These are phyloP conservation scores for Spodoptera frugiperda DNA, from an alignment of 1,140 invertebrate genomes.

Conservation along the genomic window DNA sequence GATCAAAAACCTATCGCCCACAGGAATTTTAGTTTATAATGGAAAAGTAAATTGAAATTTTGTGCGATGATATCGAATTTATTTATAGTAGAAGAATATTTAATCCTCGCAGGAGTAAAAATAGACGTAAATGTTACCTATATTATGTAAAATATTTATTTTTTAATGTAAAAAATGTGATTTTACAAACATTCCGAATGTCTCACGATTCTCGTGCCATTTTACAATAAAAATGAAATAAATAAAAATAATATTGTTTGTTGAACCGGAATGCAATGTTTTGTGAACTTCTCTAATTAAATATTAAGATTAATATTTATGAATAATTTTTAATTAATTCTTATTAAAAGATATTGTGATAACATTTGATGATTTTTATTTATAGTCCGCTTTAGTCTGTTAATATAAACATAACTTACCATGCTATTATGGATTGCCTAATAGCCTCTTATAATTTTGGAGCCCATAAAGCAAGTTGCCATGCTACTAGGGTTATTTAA, in stretches of 20 bases:
- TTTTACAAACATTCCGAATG: constrained; percentile 52
- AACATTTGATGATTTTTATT: constrained; percentile 14
- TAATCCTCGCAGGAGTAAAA: too few relatives aligned
- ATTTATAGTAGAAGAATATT: too few relatives aligned
- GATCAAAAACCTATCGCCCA: too few relatives aligned
- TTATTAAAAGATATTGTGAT: constrained; percentile 39
- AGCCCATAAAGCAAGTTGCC: too few relatives aligned
- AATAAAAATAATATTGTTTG: constrained; percentile 4
- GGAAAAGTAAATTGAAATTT: too few relatives aligned
- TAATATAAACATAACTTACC: too few relatives aligned
- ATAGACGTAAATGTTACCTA: constrained; percentile 17
- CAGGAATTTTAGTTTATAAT: too few relatives aligned
- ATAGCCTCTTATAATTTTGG: too few relatives aligned
- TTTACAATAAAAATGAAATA: constrained; percentile 11
- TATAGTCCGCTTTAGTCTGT: not conserved
- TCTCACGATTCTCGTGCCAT: constrained; percentile 49
- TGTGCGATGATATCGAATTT: too few relatives aligned
- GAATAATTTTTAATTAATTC: too few relatives aligned
- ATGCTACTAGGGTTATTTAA: too few relatives aligned
- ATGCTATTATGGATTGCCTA: too few relatives aligned
- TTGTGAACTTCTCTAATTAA: constrained; percentile 21
- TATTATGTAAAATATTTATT: not conserved
- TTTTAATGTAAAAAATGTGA: constrained; percentile 41
- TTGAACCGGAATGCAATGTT: constrained; percentile 20
- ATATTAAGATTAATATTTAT: not conserved